phyloP scores from a whole-genome alignment of 1,140 invertebrate species.

The Pararge aegeria region DNA sequence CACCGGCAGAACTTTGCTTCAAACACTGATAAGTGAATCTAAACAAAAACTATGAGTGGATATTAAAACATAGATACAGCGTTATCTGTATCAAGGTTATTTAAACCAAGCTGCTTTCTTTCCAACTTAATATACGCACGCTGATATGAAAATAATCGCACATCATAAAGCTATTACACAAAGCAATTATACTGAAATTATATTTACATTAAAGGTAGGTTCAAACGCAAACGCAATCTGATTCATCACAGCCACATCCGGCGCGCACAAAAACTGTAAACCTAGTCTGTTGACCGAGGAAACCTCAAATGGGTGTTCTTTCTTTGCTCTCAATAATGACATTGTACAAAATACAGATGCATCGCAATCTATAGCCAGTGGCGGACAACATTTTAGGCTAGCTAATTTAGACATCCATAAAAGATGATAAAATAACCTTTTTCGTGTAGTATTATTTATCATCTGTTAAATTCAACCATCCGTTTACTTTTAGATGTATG shows the following conservation, averaged over 20 bases:
- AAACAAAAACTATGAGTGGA: too few species aligned
- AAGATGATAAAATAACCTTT: too few species aligned
- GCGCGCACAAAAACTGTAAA: conserved; percentile 56
- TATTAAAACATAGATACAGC: too few species aligned
- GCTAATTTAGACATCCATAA: not conserved
- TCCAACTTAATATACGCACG: conserved; percentile 11
- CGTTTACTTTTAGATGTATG: too few species aligned
- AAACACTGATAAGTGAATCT: too few species aligned
- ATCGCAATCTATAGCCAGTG: conserved; percentile 35
- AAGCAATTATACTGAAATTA: conserved; percentile 60
- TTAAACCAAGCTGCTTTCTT: not conserved
- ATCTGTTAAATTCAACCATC: too few species aligned
- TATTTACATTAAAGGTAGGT: conserved; percentile 54
- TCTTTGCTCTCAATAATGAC: conserved; percentile 43
- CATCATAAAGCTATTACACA: conserved; percentile 44
- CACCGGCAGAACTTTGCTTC: too few species aligned
- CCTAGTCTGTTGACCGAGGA: conserved; percentile 41
- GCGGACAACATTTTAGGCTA: conserved; percentile 35
- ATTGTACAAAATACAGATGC: conserved; percentile 45
- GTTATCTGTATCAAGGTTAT: not conserved
- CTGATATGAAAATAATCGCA: conserved; percentile 29
- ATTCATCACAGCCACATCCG: conserved; percentile 55
- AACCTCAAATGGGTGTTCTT: conserved; percentile 65
- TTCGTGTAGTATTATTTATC: too few species aligned
- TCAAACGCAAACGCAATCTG: conserved; percentile 34